phyloP scores from a whole-genome alignment of 2,113 vertebrate genomes.

The Callipepla squamata region DNA sequence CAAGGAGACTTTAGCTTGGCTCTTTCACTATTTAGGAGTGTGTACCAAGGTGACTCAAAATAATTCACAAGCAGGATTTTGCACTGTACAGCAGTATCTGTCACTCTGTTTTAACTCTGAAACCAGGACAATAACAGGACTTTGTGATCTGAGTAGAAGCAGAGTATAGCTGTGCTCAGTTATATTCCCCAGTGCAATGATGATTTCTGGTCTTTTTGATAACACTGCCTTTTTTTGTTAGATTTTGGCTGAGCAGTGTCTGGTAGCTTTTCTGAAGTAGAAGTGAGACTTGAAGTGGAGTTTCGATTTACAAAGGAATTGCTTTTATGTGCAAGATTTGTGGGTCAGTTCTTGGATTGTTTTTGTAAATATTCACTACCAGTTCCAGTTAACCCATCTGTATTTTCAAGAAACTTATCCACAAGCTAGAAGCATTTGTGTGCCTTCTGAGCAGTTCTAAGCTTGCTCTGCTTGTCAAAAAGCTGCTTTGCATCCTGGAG shows the following conservation, averaged over 20 bases:
- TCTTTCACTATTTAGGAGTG: background rate
- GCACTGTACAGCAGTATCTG: background rate
- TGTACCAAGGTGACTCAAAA: background rate
- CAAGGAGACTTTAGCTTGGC: background rate
- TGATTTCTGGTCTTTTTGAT: background rate
- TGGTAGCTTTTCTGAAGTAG: background rate
- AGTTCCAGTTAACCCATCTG: background rate
- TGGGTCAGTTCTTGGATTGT: background rate
- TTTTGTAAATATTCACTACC: background rate
- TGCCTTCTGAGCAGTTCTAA: background rate
- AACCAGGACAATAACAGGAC: background rate
- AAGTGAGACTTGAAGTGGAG: background rate
- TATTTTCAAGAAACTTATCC: background rate
- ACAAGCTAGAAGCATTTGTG: background rate
- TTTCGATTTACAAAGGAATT: background rate
- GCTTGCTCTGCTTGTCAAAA: background rate
- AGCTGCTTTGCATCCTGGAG: rapidly evolving
- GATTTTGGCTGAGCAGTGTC: background rate
- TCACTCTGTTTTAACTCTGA: background rate
- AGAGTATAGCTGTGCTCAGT: background rate
- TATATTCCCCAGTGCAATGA: background rate
- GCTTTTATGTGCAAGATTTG: background rate
- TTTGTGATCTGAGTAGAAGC: background rate
- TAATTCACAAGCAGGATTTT: background rate
- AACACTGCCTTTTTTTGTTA: background rate